Percentiles rank a stretch among this genome's conserved stretches.
Evolutionary conservation across 2,888 invertebrate genomes (phyloP).

Genomic region (Drosophila lacicola): DNA sequence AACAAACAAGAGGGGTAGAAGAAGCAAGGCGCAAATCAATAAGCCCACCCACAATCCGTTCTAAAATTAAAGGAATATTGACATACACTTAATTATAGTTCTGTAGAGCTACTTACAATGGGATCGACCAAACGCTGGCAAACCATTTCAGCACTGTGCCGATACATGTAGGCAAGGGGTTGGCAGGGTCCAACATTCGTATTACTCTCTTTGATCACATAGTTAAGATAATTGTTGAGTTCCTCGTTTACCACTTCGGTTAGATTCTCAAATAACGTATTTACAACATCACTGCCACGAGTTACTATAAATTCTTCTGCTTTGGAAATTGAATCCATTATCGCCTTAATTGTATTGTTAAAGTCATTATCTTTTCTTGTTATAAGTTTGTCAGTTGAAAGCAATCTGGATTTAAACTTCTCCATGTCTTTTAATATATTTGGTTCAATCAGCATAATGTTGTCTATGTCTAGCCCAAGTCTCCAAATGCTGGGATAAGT

Average conservation of each 20-base stretch:
- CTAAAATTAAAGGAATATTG: not conserved
- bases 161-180: not conserved
- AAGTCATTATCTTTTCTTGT: not conserved
- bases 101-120: slow-evolving; percentile 3
- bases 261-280: not conserved
- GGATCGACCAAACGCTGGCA: slow-evolving; percentile 5
- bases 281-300: not conserved
- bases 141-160: not conserved
- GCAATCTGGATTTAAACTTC: not conserved
- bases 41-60: slow-evolving; percentile 16
- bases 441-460: not conserved
- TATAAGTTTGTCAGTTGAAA: not conserved
- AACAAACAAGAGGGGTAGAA: slow-evolving; percentile 1
- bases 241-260: not conserved
- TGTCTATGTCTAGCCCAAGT: not conserved
- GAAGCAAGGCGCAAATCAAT: not conserved
- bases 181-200: not conserved
- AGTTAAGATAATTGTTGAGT: not conserved
- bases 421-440: not conserved
- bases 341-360: not conserved
- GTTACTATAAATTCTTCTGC: not conserved
- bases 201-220: not conserved
- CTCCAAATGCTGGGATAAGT: not conserved
- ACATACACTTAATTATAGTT: not conserved
- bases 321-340: not conserved